Evolutionary conservation across 2,113 vertebrate genomes (phyloP).

Genomic region (Meriones unguiculatus): DNA sequence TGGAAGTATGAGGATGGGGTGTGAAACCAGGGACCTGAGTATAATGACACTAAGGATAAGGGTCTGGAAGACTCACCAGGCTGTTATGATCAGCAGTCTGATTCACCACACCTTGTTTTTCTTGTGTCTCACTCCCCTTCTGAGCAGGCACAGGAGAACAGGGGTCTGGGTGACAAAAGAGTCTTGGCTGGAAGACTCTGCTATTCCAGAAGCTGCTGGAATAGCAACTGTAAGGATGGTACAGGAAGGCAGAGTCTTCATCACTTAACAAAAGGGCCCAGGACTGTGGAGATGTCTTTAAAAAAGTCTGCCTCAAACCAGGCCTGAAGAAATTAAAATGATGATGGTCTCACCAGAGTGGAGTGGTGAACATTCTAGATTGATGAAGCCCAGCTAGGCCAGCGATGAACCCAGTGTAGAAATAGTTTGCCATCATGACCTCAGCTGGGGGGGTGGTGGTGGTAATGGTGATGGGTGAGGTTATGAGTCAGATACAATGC

Average conservation of each 20-base stretch:
- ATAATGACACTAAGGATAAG: neutral
- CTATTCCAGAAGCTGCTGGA: neutral
- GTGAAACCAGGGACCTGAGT: neutral
- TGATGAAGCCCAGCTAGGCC: neutral
- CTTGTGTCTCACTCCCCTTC: neutral
- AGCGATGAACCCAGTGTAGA: neutral
- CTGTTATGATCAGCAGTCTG: neutral
- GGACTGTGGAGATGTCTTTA: neutral
- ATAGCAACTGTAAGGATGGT: neutral
- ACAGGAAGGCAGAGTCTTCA: neutral
- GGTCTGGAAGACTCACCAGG: neutral
- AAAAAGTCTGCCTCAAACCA: neutral
- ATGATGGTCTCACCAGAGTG: neutral
- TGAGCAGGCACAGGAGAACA: neutral
- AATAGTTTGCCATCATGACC: neutral
- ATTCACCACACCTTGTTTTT: neutral
- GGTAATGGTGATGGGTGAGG: neutral
- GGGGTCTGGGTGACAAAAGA: neutral
- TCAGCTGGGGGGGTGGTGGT: neutral
- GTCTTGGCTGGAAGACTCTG: neutral
- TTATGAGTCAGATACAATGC: neutral
- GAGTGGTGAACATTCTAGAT: neutral
- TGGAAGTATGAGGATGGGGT: neutral
- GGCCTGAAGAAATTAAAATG: neutral
- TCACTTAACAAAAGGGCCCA: neutral